Conservation (phyloP, 2,797 vertebrate species). For the Hirundo rustica region DNA sequence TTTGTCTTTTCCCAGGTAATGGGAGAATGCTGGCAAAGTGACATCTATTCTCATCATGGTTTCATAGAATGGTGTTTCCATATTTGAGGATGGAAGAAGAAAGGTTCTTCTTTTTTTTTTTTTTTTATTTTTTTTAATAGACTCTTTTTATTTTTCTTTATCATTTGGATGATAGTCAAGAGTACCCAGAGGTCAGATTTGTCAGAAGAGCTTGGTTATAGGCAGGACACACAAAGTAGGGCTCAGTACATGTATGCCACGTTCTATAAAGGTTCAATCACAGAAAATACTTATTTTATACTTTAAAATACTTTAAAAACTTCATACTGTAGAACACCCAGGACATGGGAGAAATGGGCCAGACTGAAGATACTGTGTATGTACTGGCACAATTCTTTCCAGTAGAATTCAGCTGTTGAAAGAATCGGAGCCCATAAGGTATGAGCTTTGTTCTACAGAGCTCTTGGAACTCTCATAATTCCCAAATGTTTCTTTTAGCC, state of each 20-base stretch:
- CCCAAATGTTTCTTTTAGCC: neutral
- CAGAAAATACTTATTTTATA: no score
- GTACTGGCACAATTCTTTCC: neutral
- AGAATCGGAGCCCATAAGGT: neutral
- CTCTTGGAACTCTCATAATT: neutral
- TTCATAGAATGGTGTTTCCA: neutral
- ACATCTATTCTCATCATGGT: rapidly evolving
- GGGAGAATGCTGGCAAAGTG: neutral
- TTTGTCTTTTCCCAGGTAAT: neutral
- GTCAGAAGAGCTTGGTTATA: neutral
- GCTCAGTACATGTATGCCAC: neutral
- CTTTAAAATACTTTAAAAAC: neutral
- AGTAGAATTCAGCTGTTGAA: neutral
- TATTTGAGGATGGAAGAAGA: neutral
- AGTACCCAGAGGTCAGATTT: neutral
- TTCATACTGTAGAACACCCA: neutral
- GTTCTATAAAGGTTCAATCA: neutral
- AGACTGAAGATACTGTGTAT: neutral
- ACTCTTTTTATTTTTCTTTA: neutral
- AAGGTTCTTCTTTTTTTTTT: neutral
- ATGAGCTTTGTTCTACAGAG: neutral
- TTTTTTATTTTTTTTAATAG: neutral
- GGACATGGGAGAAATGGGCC: neutral
- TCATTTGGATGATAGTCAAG: neutral
- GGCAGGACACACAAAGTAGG: rapidly evolving